These are phyloP conservation scores for Lampris megalopsis DNA, from an alignment of 2,113 vertebrate genomes.

Conservation along the genomic window DNA sequence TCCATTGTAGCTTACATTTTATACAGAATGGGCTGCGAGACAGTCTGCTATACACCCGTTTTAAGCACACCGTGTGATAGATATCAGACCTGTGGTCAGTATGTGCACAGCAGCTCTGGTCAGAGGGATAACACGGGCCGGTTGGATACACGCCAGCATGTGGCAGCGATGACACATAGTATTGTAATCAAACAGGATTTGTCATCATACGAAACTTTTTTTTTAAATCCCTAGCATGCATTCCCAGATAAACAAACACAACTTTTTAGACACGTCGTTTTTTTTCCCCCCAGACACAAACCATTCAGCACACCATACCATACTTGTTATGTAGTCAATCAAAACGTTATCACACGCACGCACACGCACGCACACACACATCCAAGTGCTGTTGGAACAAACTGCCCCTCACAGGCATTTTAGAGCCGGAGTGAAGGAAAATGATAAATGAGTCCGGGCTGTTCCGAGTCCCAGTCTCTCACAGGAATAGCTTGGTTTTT, in stretches of 20 bases:
- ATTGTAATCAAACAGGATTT: conserved; percentile 31
- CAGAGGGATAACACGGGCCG: too few relatives aligned
- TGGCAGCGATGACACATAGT: conserved; percentile 23
- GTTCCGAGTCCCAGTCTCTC: conserved; percentile 47
- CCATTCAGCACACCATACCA: too few relatives aligned
- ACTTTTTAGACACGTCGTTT: background rate
- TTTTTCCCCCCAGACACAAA: too few relatives aligned
- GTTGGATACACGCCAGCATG: conserved; percentile 3
- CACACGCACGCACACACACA: background rate
- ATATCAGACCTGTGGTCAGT: conserved; percentile 13
- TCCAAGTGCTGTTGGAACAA: conserved; percentile 11
- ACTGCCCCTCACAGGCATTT: conserved; percentile 35
- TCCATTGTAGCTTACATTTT: conserved; percentile 11
- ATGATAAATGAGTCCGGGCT: conserved; percentile 51
- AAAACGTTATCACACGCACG: background rate
- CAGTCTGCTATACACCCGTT: conserved; percentile 37
- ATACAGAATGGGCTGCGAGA: background rate
- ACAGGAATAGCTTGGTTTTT: background rate
- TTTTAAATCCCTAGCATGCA: conserved; percentile 23
- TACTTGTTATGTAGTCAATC: conserved; percentile 26
- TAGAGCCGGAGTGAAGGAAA: conserved; percentile 30
- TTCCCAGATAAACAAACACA: conserved; percentile 32
- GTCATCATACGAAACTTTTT: conserved; percentile 30
- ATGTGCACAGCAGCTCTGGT: conserved; percentile 1
- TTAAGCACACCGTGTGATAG: background rate